Evolutionary conservation across 1,140 invertebrate species (phyloP).

Genomic region (Zophobas atratus): DNA sequence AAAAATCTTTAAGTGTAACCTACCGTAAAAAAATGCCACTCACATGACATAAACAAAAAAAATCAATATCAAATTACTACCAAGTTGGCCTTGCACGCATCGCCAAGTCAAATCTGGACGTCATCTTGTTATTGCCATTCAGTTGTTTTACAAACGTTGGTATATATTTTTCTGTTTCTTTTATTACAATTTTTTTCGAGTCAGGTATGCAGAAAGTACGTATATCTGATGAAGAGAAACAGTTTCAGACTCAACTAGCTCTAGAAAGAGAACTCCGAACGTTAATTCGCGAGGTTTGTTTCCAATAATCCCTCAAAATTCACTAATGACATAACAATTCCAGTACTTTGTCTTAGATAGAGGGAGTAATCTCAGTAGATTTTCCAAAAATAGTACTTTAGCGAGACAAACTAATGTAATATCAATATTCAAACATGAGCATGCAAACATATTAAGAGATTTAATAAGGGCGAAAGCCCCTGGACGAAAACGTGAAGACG

Average conservation of each 20-base stretch:
- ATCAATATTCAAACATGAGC: constrained; percentile 7
- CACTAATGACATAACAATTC: neutral
- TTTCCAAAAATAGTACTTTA: constrained; percentile 1
- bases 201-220: no score
- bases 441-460: constrained; percentile 8
- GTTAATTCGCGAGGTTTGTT: no score
- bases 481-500: constrained; percentile 60
- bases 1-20: constrained; percentile 1
- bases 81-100: neutral
- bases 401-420: constrained; percentile 4
- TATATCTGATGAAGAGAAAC: no score
- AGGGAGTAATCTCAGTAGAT: neutral
- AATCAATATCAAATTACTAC: neutral
- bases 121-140: no score
- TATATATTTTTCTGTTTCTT: no score
- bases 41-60: constrained; percentile 16
- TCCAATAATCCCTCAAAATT: no score
- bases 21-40: constrained; percentile 8
- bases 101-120: no score
- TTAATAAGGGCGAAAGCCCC: constrained; percentile 50
- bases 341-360: constrained; percentile 2
- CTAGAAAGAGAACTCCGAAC: no score
- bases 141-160: no score
- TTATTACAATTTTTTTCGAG: no score
- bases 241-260: no score